Conservation (phyloP, 1,140 invertebrate genomes). For the Frieseomelitta varia region DNA sequence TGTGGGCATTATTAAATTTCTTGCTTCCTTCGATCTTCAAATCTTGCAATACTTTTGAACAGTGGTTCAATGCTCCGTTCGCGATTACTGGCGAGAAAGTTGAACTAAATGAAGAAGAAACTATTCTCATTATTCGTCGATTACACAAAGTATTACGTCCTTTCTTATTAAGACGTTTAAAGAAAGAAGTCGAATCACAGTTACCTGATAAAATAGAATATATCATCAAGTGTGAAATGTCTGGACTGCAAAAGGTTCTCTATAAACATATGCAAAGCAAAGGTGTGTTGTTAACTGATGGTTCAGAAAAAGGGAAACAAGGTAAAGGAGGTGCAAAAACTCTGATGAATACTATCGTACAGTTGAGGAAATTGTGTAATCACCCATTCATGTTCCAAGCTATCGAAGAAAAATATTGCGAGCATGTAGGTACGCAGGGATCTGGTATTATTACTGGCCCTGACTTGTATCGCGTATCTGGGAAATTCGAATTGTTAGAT, state of each 20-base stretch:
- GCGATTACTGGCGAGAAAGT: conserved; percentile 99
- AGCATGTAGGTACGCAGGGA: conserved; percentile 88
- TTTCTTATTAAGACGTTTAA: conserved; percentile 96
- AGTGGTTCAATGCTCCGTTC: conserved; percentile 99
- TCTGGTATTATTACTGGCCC: conserved; percentile 89
- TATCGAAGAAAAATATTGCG: conserved; percentile 98
- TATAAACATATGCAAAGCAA: conserved; percentile 99
- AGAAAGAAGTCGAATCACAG: conserved; percentile 99
- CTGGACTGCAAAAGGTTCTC: conserved; percentile 94
- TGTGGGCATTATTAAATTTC: conserved; percentile 99
- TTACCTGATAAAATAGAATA: conserved; percentile 99
- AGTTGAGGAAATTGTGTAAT: conserved; percentile 98
- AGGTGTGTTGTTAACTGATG: conserved; percentile 96
- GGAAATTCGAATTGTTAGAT: conserved; percentile 99
- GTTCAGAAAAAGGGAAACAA: conserved; percentile 96
- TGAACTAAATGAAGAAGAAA: conserved; percentile 99
- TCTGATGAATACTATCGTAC: conserved; percentile 99
- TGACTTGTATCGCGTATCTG: conserved; percentile 95
- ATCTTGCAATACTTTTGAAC: conserved; percentile 98
- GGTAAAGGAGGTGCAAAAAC: conserved; percentile 97
- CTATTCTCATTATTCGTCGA: conserved; percentile 99
- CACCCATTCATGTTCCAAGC: conserved; percentile 99
- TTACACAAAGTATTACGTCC: conserved; percentile 98
- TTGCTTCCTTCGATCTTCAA: conserved; percentile 99
- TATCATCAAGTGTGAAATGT: conserved; percentile 99